Conservation (phyloP, 1,140 invertebrate species). For the Drosophila rhopaloa region DNA sequence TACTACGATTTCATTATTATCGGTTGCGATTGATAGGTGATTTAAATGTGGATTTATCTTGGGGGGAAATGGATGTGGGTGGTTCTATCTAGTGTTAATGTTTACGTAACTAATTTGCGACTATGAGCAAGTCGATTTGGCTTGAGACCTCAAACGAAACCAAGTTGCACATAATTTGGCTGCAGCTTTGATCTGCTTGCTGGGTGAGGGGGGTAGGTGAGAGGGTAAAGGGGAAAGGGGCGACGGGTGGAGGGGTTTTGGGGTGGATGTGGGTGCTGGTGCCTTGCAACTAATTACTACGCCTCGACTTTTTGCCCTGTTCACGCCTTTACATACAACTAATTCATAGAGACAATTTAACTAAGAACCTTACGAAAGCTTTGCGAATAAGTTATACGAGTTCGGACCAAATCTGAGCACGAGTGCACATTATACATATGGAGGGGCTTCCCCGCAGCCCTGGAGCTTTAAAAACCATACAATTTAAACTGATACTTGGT, state of each 20-base stretch:
- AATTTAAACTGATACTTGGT: background rate
- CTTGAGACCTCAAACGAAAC: constrained; percentile 67
- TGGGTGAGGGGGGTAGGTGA: constrained; percentile 8
- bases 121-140: constrained; percentile 82
- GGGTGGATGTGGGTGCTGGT: constrained; percentile 14
- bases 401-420: constrained; percentile 33
- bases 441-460: background rate
- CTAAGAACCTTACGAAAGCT: constrained; percentile 62
- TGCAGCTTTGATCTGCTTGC: constrained; percentile 38
- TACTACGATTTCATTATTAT: constrained; percentile 55
- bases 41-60: constrained; percentile 16
- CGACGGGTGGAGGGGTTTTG: background rate
- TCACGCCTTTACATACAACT: constrained; percentile 61
- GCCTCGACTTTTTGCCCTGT: constrained; percentile 35
- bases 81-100: constrained; percentile 31
- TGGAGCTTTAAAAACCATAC: background rate
- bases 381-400: constrained; percentile 58
- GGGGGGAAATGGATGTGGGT: constrained; percentile 4
- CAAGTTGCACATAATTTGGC: constrained; percentile 81
- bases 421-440: constrained; percentile 18
- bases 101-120: constrained; percentile 66
- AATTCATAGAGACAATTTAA: constrained; percentile 71
- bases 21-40: background rate
- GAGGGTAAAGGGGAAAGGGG: background rate
- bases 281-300: constrained; percentile 59